Evolutionary conservation across 2,113 vertebrate genomes (phyloP).

Genomic region (Cebidichthys violaceus): DNA sequence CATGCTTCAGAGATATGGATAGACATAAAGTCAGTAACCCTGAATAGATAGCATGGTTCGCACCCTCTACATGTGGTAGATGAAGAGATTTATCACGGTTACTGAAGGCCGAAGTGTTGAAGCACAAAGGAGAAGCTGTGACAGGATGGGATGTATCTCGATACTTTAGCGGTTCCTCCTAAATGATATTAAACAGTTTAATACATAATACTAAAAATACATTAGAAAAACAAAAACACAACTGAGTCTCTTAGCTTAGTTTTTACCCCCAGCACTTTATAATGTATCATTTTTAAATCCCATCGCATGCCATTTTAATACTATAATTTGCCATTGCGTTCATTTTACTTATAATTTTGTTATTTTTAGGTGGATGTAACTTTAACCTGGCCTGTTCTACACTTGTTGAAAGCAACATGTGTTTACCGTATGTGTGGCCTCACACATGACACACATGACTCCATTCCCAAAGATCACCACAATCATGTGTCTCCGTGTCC

Average conservation of each 20-base stretch:
- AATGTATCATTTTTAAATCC: neutral
- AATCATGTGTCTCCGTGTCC: conserved; percentile 18
- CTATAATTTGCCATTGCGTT: neutral
- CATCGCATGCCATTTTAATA: neutral
- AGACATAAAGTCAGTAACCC: neutral
- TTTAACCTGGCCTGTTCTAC: neutral
- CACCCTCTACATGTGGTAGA: neutral
- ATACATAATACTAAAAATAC: no score
- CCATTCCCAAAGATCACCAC: conserved; percentile 13
- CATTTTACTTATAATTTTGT: neutral
- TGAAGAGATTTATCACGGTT: neutral
- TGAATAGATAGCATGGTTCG: no score
- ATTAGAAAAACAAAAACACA: neutral
- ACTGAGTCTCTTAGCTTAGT: neutral
- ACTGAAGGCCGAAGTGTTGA: neutral
- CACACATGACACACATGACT: conserved; percentile 5
- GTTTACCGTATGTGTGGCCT: neutral
- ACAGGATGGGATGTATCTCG: neutral
- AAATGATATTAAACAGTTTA: neutral
- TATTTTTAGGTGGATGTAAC: neutral
- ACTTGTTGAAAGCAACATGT: conserved; percentile 31
- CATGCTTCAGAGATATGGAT: neutral
- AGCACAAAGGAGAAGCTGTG: neutral
- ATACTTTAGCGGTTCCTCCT: neutral
- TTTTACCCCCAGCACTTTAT: no score